Conservation (phyloP, 2,888 invertebrate species). For the Branchinecta sandiegonensis region DNA sequence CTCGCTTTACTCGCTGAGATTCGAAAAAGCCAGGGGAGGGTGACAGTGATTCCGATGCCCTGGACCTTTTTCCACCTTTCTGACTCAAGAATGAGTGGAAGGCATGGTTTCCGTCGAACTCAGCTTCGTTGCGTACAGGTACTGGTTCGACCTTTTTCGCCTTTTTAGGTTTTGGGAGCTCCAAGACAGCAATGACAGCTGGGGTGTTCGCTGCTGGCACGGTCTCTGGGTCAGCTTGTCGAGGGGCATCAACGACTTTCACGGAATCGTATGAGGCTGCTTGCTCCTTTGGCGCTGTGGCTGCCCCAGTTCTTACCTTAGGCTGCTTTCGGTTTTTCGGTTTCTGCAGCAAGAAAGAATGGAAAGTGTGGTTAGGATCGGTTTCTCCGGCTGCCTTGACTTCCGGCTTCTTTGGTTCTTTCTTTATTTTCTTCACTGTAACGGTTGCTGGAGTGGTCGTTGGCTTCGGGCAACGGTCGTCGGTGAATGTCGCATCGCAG, state of each 20-base stretch:
- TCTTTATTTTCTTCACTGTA: constrained; percentile 4
- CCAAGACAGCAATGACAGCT: too few relatives aligned
- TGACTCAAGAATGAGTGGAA: not conserved
- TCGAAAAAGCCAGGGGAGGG: constrained; percentile 7
- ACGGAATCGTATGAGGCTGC: not conserved
- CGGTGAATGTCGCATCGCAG: not conserved
- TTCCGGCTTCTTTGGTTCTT: not conserved
- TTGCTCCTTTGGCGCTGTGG: not conserved
- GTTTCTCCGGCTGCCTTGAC: not conserved
- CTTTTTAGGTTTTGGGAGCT: too few relatives aligned
- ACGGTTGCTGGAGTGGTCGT: not conserved
- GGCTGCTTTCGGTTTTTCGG: not conserved
- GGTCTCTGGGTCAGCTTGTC: too few relatives aligned
- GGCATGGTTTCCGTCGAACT: not conserved
- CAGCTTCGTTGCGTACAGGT: not conserved
- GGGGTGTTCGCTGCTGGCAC: too few relatives aligned
- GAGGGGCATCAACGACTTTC: not conserved
- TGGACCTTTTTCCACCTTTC: not conserved
- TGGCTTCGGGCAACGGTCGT: not conserved
- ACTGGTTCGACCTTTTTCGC: too few relatives aligned
- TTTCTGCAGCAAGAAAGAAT: not conserved
- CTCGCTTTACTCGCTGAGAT: not conserved
- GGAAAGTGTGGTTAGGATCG: constrained; percentile 3
- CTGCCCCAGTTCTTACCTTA: too few relatives aligned
- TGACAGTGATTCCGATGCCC: constrained; percentile 1